Evolutionary conservation across 2,113 vertebrate species (phyloP).

Genomic region (Trematomus loennbergii): DNA sequence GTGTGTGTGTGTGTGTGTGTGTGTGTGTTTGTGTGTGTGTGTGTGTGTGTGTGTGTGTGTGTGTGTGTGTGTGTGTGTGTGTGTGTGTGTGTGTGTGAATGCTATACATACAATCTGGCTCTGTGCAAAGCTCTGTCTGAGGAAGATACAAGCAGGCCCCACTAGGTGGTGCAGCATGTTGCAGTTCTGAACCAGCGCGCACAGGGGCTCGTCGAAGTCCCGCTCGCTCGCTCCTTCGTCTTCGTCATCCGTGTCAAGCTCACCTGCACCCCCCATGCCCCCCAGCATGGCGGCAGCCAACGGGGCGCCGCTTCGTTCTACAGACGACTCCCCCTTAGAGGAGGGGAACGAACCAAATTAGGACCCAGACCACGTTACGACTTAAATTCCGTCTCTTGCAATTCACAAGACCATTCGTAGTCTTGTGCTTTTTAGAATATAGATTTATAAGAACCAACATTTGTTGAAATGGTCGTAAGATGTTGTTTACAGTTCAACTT

Average conservation of each 20-base stretch:
- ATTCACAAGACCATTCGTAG: neutral
- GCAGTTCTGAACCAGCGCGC: conserved; percentile 85
- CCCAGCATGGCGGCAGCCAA: conserved; percentile 69
- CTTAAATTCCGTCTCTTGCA: neutral
- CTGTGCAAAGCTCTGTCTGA: conserved; percentile 82
- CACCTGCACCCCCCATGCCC: conserved; percentile 55
- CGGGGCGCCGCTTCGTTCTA: conserved; percentile 60
- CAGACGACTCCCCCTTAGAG: conserved; percentile 68
- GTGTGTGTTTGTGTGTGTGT: conserved; percentile 17
- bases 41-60: conserved; percentile 14
- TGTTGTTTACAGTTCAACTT: neutral
- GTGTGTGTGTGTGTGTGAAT: conserved; percentile 17
- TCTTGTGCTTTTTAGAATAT: neutral
- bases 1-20: conserved; percentile 19
- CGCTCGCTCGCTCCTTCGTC: conserved; percentile 68
- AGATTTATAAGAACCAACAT: neutral
- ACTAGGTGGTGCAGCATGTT: conserved; percentile 84
- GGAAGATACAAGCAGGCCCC: conserved; percentile 86
- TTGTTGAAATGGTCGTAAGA: neutral
- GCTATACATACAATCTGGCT: conserved; percentile 84
- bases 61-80: conserved; percentile 19
- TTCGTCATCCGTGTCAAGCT: conserved; percentile 76
- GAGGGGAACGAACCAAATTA: conserved; percentile 59
- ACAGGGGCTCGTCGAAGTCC: conserved; percentile 79
- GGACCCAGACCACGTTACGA: neutral